Percentiles rank a stretch among this genome's conserved stretches.
phyloP scores from a whole-genome alignment of 2,888 invertebrate species.

The Lordiphosa andalusiaca region DNA sequence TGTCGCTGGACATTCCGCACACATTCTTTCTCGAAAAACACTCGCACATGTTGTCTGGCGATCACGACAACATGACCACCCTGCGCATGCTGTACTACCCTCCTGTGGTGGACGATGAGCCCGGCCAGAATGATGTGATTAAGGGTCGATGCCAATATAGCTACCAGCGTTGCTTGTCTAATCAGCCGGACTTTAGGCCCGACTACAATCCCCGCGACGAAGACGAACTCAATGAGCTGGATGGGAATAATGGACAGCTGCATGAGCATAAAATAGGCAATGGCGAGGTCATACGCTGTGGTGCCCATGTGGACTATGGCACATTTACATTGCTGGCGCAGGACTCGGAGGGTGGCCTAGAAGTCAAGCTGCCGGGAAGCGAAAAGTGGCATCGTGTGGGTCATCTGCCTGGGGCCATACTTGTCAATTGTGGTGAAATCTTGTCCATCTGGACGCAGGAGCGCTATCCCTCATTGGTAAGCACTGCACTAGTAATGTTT shows the following conservation, averaged over 20 bases:
- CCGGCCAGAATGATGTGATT: slow-evolving; percentile 81
- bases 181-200: slow-evolving; percentile 79
- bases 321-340: slow-evolving; percentile 88
- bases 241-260: slow-evolving; percentile 43
- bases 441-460: slow-evolving; percentile 88
- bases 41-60: slow-evolving; percentile 84
- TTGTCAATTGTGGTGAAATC: slow-evolving; percentile 88
- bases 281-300: slow-evolving; percentile 83
- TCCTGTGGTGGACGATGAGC: slow-evolving; percentile 84
- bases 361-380: slow-evolving; percentile 83
- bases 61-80: slow-evolving; percentile 84
- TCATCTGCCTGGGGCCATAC: slow-evolving; percentile 87
- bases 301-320: slow-evolving; percentile 88
- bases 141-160: slow-evolving; percentile 80
- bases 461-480: slow-evolving; percentile 85
- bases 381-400: slow-evolving; percentile 88
- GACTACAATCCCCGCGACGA: slow-evolving; percentile 76
- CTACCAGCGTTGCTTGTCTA: slow-evolving; percentile 79
- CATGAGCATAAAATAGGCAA: slow-evolving; percentile 79
- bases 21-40: slow-evolving; percentile 85
- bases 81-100: slow-evolving; percentile 88
- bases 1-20: slow-evolving; percentile 84
- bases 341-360: slow-evolving; percentile 88
- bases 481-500: background rate
- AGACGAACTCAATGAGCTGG: slow-evolving; percentile 68